Evolutionary conservation across 2,113 vertebrate species (phyloP).

Genomic region (Crypturellus undulatus): DNA sequence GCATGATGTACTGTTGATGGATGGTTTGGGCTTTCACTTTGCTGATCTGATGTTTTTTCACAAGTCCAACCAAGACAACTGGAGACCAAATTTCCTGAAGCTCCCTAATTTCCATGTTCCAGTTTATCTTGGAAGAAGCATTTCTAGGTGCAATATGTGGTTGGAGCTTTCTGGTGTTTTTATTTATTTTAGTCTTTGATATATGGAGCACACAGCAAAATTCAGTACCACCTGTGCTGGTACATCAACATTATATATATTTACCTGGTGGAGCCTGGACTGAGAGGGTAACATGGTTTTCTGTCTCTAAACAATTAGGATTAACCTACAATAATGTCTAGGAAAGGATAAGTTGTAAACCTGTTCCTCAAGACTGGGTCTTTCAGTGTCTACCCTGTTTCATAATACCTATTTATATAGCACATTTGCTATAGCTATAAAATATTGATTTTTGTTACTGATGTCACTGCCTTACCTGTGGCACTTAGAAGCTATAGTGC

Average conservation of each 20-base stretch:
- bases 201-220: fast-evolving
- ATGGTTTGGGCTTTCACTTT: not conserved
- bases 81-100: not conserved
- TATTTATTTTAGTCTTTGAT: not conserved
- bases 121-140: not conserved
- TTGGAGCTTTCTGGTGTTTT: not conserved
- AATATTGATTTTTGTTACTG: not conserved
- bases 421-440: fast-evolving
- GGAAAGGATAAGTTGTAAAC: not conserved
- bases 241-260: not conserved
- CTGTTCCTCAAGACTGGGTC: not conserved
- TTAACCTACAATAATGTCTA: not conserved
- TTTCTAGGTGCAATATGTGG: not conserved
- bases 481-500: fast-evolving
- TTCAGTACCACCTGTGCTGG: not conserved
- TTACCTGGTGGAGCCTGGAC: not conserved
- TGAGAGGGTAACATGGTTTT: not conserved
- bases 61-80: not conserved
- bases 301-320: not conserved
- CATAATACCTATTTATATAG: not conserved
- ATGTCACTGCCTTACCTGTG: not conserved
- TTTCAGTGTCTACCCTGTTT: not conserved
- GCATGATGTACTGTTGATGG: not conserved
- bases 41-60: not conserved
- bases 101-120: not conserved